These are phyloP conservation scores for Glaucidium brasilianum DNA, from an alignment of 2,113 vertebrate species.

Conservation along the genomic window DNA sequence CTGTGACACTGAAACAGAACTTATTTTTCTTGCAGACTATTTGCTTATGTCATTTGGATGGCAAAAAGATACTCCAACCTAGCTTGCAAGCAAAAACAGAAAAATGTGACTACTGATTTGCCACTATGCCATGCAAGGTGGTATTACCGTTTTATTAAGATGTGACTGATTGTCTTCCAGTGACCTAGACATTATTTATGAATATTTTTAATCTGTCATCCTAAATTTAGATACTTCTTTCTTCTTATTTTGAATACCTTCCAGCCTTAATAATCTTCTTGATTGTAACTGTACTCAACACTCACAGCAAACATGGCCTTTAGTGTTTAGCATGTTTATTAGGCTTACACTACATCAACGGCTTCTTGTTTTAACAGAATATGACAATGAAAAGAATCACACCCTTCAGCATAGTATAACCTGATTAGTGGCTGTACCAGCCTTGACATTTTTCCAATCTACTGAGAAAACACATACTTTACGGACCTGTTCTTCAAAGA, in stretches of 20 bases:
- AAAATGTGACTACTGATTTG: neutral
- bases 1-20: neutral
- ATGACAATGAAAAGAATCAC: neutral
- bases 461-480: neutral
- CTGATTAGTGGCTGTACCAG: neutral
- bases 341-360: neutral
- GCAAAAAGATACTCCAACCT: neutral
- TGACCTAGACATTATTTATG: neutral
- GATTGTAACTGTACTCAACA: neutral
- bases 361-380: neutral
- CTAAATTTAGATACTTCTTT: neutral
- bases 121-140: neutral
- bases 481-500: neutral
- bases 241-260: neutral
- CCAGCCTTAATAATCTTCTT: neutral
- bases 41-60: constrained; percentile 9
- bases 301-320: neutral
- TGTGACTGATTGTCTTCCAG: neutral
- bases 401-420: neutral
- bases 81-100: neutral
- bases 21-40: constrained; percentile 21
- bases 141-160: neutral
- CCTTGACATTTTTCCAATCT: neutral
- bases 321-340: neutral
- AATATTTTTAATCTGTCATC: neutral